Base-by-base conservation (phyloP, 2,797 vertebrate species). In the Pipistrellus kuhlii region DNA sequence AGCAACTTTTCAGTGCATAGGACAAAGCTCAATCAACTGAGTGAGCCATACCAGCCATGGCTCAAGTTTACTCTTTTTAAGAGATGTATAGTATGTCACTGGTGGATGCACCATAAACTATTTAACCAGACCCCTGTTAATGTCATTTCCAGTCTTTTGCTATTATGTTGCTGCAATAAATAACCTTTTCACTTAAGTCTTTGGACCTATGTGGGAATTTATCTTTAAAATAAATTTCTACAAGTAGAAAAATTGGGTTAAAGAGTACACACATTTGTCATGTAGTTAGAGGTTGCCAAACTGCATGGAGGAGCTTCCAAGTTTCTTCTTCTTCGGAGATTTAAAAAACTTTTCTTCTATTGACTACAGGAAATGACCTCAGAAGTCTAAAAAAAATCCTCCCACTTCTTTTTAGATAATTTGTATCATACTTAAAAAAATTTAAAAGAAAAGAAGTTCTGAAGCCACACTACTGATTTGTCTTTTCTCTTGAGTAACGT, bases 401-500 rank as follows among this genome's bases (percentile, higher is more conserved):
- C 80, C 92, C 78, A 95, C 64, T 96, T 92, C 96, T 97, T 86
- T 96, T 96, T 44, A 96, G 90, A 93, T 90, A 92, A 92, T 82
- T 94, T 87, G 88, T 18, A 93, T 92, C 69, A 7, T 69, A 64
- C 88, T 95, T 95, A 84, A 96, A 96, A 96, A 83, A 95, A 20
- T 4, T 55, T 6, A 53, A 64, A 68, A 75, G 51, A 73, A 69
- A 69, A 69, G 55, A 68, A 51, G 44, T n/a, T 46, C 64, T 72
- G 41, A 51, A 86, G 53, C 38, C 71, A 69, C 51, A 73, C 15
- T 44, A 73, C 41, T 14, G 64, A 93, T 91, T 95, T 97, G 93
- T 97, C 96, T 97, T 96, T 95, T 95, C 95, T 97, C 82, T 27
- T 90, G 88, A 97, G 91, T 82, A 95, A 94, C 15, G 57, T 94